These are phyloP conservation scores for Corythaixoides concolor DNA, from an alignment of 2,113 vertebrate species.

Conservation along the genomic window DNA sequence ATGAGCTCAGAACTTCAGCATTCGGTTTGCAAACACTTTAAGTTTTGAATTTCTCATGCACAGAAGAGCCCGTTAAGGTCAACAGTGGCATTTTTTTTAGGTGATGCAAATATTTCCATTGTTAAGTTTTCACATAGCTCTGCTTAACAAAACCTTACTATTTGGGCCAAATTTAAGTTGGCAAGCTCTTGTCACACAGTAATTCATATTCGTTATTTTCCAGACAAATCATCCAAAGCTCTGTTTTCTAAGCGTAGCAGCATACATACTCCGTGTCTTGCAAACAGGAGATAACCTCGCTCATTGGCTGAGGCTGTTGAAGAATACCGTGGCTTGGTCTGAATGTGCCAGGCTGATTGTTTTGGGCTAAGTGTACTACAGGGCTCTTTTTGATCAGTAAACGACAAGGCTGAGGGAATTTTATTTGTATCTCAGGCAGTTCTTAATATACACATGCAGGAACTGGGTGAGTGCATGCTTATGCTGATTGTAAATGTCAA, in stretches of 20 bases:
- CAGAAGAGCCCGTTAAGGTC: background rate
- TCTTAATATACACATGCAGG: background rate
- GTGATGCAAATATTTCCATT: slow-evolving; percentile 21
- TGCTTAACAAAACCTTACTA: slow-evolving; percentile 1
- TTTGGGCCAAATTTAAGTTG: background rate
- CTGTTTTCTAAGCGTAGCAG: background rate
- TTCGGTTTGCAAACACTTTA: slow-evolving; percentile 26
- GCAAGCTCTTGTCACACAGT: background rate
- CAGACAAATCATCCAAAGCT: background rate
- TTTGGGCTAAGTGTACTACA: background rate
- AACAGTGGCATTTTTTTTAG: background rate
- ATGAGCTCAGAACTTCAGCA: slow-evolving; percentile 33
- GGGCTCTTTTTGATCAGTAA: background rate
- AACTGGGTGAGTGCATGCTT: background rate
- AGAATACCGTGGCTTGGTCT: background rate
- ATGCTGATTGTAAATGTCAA: background rate
- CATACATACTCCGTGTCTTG: background rate
- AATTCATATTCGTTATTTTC: background rate
- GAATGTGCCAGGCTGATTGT: rapidly evolving
- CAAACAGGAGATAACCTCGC: background rate
- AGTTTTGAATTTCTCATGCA: slow-evolving; percentile 36
- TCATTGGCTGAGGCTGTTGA: background rate
- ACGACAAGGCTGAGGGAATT: background rate
- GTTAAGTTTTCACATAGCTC: background rate
- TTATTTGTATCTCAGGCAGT: background rate